A percentile compares a stretch with the other conserved stretches of the same genome.
Conservation (phyloP, 2,888 invertebrate genomes). For the Ethmia dodecea region DNA sequence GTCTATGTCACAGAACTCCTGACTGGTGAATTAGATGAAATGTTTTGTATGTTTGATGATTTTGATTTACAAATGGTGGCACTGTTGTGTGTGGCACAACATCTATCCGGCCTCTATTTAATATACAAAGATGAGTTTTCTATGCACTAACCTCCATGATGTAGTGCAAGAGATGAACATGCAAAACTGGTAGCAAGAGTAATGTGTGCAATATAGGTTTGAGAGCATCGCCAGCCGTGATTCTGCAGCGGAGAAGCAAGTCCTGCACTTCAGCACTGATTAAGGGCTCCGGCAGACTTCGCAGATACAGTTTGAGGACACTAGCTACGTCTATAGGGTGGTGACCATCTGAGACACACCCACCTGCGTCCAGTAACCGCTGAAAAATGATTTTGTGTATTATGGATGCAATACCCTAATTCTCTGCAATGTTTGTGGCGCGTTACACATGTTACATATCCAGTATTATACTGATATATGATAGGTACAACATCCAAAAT, state of each 20-base stretch:
- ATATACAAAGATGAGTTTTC: no score
- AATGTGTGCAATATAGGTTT: conserved; percentile 83
- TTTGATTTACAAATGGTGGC: no score
- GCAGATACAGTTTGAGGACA: conserved; percentile 89
- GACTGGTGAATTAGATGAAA: no score
- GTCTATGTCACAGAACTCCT: no score
- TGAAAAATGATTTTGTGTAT: conserved; percentile 43
- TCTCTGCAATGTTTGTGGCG: no score
- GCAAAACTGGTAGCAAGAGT: conserved; percentile 84
- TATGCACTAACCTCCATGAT: conserved; percentile 92
- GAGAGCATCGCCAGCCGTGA: conserved; percentile 75
- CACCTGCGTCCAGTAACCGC: conserved; percentile 84
- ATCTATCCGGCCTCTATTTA: no score
- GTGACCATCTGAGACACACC: conserved; percentile 82
- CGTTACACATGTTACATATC: no score
- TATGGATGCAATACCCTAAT: no score
- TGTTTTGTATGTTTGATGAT: no score
- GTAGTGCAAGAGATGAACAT: conserved; percentile 88
- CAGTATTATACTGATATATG: neutral
- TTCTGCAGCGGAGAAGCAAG: conserved; percentile 82
- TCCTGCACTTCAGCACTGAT: conserved; percentile 87
- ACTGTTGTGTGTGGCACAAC: no score
- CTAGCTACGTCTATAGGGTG: conserved; percentile 92
- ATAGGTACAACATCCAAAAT: no score
- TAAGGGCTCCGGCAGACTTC: conserved; percentile 90